Conservation (phyloP, 2,113 vertebrate genomes). For the Donacobius atricapilla region DNA sequence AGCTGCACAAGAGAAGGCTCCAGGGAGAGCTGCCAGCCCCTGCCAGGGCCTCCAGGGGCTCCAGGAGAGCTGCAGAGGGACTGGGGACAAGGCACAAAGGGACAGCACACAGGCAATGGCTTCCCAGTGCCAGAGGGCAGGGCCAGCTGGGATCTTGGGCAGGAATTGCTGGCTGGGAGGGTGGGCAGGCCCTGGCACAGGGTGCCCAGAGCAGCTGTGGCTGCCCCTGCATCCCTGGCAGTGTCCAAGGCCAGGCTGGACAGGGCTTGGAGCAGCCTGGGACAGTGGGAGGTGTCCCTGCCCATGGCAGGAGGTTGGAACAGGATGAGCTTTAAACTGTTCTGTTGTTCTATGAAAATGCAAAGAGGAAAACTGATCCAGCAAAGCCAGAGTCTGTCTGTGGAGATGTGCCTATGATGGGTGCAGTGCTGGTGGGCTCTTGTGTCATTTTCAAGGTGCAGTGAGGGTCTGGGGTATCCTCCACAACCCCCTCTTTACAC, state of each 20-base stretch:
- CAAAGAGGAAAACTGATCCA: neutral
- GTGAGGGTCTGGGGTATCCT: neutral
- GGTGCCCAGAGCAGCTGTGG: neutral
- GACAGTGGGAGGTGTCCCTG: accelerated
- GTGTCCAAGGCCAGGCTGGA: neutral
- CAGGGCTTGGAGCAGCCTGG: accelerated
- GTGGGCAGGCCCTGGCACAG: too few relatives aligned
- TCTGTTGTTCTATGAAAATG: accelerated
- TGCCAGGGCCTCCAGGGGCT: accelerated
- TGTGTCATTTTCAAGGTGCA: neutral
- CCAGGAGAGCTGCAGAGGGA: neutral
- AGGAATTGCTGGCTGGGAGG: too few relatives aligned
- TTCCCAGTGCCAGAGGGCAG: neutral
- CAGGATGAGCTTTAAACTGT: accelerated
- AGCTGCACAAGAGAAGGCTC: neutral
- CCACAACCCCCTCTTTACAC: accelerated
- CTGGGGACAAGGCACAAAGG: neutral
- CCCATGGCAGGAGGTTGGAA: accelerated
- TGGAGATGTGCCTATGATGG: neutral
- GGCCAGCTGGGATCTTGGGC: too few relatives aligned
- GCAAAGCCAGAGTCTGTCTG: neutral
- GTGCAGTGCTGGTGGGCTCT: neutral
- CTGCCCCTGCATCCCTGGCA: neutral
- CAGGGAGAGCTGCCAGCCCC: neutral
- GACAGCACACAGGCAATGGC: too few relatives aligned